Evolutionary conservation across 2,888 invertebrate genomes (phyloP).

Genomic region (Busseola fusca): DNA sequence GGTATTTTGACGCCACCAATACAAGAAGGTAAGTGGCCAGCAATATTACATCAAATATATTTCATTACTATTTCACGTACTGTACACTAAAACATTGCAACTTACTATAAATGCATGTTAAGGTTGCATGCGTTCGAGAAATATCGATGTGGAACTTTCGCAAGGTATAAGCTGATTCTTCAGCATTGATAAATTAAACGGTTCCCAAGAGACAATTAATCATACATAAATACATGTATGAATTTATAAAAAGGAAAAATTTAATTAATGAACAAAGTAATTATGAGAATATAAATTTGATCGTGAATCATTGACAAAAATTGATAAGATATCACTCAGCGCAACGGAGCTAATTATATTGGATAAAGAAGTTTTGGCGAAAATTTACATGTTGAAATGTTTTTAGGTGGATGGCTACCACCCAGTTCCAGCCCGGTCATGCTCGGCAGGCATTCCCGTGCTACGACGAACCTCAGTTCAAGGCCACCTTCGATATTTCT

Average conservation of each 20-base stretch:
- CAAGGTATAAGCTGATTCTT: not conserved
- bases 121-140: not conserved
- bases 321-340: too few relatives aligned
- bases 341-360: not conserved
- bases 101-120: not conserved
- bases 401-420: conserved; percentile 92
- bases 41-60: not conserved
- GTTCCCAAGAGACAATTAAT: not conserved
- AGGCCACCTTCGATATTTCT: conserved; percentile 92
- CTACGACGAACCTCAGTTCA: conserved; percentile 95
- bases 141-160: not conserved
- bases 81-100: not conserved
- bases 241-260: not conserved
- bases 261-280: too few relatives aligned
- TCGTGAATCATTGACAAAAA: too few relatives aligned
- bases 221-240: not conserved
- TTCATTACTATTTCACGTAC: not conserved
- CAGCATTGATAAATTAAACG: not conserved
- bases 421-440: conserved; percentile 94
- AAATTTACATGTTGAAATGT: not conserved
- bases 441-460: conserved; percentile 96
- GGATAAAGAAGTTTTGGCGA: not conserved
- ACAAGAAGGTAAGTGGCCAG: conserved; percentile 12
- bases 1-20: conserved; percentile 5
- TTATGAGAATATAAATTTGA: too few relatives aligned